Percentiles rank a stretch among this genome's conserved stretches.
phyloP scores from a whole-genome alignment of 2,888 invertebrate genomes.

The Eurois occulta region DNA sequence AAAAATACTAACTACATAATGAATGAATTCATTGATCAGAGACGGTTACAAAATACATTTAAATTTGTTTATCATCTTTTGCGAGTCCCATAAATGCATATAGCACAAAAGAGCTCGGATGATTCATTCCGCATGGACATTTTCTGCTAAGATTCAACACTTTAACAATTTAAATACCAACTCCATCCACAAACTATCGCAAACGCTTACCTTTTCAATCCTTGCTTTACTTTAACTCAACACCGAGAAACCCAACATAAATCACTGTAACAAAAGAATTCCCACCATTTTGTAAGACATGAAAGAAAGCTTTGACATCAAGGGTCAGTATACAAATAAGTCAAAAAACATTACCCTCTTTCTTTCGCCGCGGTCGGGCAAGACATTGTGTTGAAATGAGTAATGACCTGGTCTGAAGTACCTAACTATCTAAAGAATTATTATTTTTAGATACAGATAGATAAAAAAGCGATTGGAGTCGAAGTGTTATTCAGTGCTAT shows the following conservation, averaged over 20 bases:
- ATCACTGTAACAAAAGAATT: slow-evolving; percentile 50
- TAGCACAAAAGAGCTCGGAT: no score
- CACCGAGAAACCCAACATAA: slow-evolving; percentile 45
- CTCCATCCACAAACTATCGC: slow-evolving; percentile 17
- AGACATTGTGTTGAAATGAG: slow-evolving; percentile 58
- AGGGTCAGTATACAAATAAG: slow-evolving; percentile 61
- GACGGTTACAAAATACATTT: not conserved
- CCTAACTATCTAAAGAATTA: slow-evolving; percentile 18
- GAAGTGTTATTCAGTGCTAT: slow-evolving; percentile 17
- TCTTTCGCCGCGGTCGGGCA: slow-evolving; percentile 34
- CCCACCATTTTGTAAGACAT: slow-evolving; percentile 47
- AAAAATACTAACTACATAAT: no score
- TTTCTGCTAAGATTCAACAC: not conserved
- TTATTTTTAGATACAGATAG: slow-evolving; percentile 45
- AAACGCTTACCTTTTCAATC: slow-evolving; percentile 31
- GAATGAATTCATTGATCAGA: not conserved
- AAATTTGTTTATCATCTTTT: not conserved
- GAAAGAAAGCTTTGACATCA: slow-evolving; percentile 55
- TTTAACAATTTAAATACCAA: slow-evolving; percentile 4
- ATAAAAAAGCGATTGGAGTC: slow-evolving; percentile 35
- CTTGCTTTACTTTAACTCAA: slow-evolving; percentile 26
- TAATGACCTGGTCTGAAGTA: slow-evolving; percentile 47
- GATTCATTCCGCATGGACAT: not conserved
- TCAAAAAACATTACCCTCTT: slow-evolving; percentile 60
- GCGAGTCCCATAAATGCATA: not conserved